Evolutionary conservation across 2,113 vertebrate genomes (phyloP).

Genomic region (Cyprinus carpio): DNA sequence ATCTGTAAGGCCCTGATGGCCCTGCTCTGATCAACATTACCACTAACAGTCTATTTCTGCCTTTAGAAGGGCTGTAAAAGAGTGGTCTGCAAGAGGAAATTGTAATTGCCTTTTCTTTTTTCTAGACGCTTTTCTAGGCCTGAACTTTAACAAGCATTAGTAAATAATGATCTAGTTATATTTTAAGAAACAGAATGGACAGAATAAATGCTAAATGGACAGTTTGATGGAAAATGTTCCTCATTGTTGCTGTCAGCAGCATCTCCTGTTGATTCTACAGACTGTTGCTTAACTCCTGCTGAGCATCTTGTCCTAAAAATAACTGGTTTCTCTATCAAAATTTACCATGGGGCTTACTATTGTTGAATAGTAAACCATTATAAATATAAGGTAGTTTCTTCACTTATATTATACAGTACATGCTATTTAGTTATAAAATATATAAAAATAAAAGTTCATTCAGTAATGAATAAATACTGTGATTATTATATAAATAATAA

Average conservation of each 20-base stretch:
- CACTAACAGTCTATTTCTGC: slow-evolving; percentile 4
- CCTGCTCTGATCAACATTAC: slow-evolving; percentile 40
- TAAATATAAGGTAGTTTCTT: background rate
- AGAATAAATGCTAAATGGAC: background rate
- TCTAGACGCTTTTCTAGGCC: background rate
- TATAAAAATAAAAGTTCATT: background rate
- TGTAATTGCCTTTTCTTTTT: background rate
- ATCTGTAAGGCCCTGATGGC: slow-evolving; percentile 62
- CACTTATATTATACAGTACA: background rate
- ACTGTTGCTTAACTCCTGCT: background rate
- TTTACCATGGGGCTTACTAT: background rate
- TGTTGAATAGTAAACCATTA: background rate
- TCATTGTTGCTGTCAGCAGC: background rate
- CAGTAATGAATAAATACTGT: background rate
- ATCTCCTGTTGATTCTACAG: background rate
- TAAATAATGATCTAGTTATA: background rate
- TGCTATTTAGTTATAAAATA: background rate
- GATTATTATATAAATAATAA: background rate
- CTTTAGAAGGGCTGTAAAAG: slow-evolving; percentile 12
- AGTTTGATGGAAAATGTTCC: background rate
- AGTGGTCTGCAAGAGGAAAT: background rate
- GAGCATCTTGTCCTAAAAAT: background rate
- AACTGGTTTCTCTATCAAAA: background rate
- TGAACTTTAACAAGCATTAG: background rate
- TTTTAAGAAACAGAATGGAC: background rate